phyloP scores from a whole-genome alignment of 2,888 invertebrate genomes.

The Dynastes hyllus region DNA sequence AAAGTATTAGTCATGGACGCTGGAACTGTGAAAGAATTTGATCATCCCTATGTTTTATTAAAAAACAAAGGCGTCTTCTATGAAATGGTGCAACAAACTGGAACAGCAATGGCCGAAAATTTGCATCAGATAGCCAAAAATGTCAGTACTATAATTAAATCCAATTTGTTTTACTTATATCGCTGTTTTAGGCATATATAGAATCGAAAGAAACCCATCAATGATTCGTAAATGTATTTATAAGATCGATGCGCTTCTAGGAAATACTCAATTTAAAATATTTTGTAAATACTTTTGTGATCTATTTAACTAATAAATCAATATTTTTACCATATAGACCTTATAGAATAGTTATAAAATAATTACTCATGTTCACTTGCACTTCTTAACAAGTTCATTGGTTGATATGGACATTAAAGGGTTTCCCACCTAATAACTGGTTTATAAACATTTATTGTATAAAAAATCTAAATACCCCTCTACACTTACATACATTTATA shows the following conservation, averaged over 20 bases:
- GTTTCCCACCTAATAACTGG: neutral
- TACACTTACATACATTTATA: neutral
- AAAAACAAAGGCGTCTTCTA: slow-evolving; percentile 78
- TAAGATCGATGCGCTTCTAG: neutral
- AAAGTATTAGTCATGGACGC: slow-evolving; percentile 89
- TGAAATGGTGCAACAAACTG: slow-evolving; percentile 81
- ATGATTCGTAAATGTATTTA: neutral
- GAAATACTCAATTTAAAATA: neutral
- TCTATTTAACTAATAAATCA: neutral
- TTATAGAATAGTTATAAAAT: neutral
- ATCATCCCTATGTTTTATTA: slow-evolving; percentile 82
- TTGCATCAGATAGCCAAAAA: slow-evolving; percentile 62
- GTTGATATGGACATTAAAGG: neutral
- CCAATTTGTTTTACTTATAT: neutral
- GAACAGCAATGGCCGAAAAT: slow-evolving; percentile 67
- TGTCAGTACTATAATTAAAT: slow-evolving; percentile 48
- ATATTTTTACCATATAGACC: neutral
- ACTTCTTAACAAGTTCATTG: neutral
- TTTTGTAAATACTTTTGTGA: slow-evolving; percentile 17
- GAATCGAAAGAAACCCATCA: neutral
- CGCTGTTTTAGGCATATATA: slow-evolving; percentile 10
- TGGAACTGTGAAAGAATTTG: slow-evolving; percentile 84
- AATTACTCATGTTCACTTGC: neutral
- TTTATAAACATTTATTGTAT: neutral
- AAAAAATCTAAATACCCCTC: neutral